A percentile compares a stretch with the other conserved stretches of the same genome.
These are phyloP conservation scores for Druon quercuslanigerum DNA, from an alignment of 1,140 invertebrate species.

Conservation along the genomic window DNA sequence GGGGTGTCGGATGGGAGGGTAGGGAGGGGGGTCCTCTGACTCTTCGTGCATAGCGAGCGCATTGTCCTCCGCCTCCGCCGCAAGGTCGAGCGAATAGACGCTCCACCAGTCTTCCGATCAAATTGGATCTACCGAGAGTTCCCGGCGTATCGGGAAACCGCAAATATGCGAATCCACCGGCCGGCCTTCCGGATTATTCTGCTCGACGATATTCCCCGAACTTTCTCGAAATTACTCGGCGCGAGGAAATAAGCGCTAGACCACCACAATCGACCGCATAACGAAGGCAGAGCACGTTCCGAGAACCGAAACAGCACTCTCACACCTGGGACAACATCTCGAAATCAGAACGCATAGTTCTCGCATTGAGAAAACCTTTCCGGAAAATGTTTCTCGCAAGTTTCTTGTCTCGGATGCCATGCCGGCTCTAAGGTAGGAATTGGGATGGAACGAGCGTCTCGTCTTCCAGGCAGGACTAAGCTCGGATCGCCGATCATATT, in stretches of 20 bases:
- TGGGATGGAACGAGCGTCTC: conserved; percentile 26
- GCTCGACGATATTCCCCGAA: conserved; percentile 22
- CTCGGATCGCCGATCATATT: conserved; percentile 36
- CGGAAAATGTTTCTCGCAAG: not conserved
- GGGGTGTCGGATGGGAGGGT: not conserved
- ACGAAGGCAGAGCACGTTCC: conserved; percentile 18
- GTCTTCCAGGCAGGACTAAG: conserved; percentile 39
- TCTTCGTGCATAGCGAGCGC: conserved; percentile 47
- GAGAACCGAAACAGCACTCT: conserved; percentile 19
- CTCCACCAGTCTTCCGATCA: conserved; percentile 63
- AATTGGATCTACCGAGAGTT: conserved; percentile 67
- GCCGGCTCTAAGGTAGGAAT: not conserved
- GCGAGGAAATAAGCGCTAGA: not conserved
- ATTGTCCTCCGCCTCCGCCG: conserved; percentile 56
- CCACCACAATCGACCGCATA: conserved; percentile 7
- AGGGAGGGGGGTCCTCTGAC: conserved; percentile 38
- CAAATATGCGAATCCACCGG: conserved; percentile 51
- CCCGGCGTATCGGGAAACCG: conserved; percentile 59
- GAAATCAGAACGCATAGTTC: conserved; percentile 29
- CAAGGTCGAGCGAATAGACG: conserved; percentile 57
- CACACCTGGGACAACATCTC: conserved; percentile 16
- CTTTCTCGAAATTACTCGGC: conserved; percentile 10
- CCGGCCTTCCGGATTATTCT: conserved; percentile 32
- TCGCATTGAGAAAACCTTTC: not conserved
- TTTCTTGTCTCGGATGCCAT: too few species aligned